Conservation (phyloP, 2,797 vertebrate genomes). For the Lacerta agilis region DNA sequence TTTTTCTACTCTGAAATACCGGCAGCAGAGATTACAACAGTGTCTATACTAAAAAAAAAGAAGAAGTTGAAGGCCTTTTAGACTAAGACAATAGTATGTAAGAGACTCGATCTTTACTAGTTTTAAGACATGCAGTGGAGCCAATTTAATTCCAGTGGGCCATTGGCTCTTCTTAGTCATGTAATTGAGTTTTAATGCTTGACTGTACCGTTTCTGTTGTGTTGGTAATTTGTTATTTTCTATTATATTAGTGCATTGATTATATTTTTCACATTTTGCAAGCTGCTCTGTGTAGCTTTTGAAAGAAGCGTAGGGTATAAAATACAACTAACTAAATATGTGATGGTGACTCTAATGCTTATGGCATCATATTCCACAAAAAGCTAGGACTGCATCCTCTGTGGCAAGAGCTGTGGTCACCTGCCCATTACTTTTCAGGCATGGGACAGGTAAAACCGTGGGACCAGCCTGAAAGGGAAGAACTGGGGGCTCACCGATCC, state of each 20-base stretch:
- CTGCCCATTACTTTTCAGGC: too few relatives aligned
- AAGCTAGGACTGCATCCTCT: background rate
- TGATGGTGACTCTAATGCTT: background rate
- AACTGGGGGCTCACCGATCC: too few relatives aligned
- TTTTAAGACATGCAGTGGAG: background rate
- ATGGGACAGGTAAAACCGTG: too few relatives aligned
- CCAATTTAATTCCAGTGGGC: background rate
- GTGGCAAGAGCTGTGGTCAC: background rate
- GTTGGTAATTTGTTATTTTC: background rate
- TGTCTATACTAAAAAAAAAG: too few relatives aligned
- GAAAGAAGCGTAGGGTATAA: background rate
- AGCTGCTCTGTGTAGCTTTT: background rate
- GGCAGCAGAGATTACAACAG: background rate
- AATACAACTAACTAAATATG: background rate
- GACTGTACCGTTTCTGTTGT: background rate
- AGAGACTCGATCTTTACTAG: background rate
- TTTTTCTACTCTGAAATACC: background rate
- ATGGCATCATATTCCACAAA: too few relatives aligned
- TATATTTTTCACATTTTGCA: background rate
- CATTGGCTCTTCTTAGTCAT: background rate
- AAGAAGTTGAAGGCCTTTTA: too few relatives aligned
- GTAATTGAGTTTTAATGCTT: too few relatives aligned
- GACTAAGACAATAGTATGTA: background rate
- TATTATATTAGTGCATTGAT: background rate
- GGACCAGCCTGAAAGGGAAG: too few relatives aligned